Evolutionary conservation across 2,888 invertebrate species (phyloP).

Genomic region (Eurytoma adleriae): DNA sequence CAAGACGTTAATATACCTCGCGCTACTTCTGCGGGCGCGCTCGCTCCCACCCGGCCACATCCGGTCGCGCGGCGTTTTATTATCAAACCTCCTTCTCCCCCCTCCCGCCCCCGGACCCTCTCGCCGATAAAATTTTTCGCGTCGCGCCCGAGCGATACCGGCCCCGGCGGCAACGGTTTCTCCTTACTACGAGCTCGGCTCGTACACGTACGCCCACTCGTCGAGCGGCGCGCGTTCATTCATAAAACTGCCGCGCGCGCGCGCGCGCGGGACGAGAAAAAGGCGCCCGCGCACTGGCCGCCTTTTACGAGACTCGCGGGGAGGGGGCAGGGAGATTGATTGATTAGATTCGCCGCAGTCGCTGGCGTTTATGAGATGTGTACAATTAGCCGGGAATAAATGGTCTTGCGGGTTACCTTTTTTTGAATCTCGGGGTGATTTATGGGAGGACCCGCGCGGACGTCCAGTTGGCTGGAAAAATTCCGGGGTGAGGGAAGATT

Average conservation of each 20-base stretch:
- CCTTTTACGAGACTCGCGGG: conserved; percentile 1
- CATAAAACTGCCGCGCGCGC: background rate
- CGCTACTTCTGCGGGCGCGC: conserved; percentile 2
- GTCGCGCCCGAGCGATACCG: no score
- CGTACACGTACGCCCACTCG: background rate
- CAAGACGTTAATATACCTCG: background rate
- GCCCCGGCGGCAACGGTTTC: no score
- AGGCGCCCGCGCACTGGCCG: background rate
- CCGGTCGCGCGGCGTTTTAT: conserved; percentile 7
- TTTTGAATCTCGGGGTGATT: no score
- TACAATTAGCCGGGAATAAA: background rate
- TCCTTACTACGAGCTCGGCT: background rate
- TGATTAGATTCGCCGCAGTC: conserved; percentile 29
- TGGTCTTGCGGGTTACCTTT: background rate
- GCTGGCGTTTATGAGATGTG: conserved; percentile 32
- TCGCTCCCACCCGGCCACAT: conserved; percentile 11
- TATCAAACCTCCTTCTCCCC: background rate
- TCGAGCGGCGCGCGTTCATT: background rate
- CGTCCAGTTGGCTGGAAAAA: no score
- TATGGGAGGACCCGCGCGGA: no score
- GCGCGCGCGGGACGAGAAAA: background rate
- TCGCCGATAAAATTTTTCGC: background rate
- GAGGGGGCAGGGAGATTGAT: conserved; percentile 12
- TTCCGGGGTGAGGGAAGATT: no score
- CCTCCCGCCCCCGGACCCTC: background rate